Base-by-base conservation (phyloP, 2,113 vertebrate genomes). In the Pituophis catenifer region DNA sequence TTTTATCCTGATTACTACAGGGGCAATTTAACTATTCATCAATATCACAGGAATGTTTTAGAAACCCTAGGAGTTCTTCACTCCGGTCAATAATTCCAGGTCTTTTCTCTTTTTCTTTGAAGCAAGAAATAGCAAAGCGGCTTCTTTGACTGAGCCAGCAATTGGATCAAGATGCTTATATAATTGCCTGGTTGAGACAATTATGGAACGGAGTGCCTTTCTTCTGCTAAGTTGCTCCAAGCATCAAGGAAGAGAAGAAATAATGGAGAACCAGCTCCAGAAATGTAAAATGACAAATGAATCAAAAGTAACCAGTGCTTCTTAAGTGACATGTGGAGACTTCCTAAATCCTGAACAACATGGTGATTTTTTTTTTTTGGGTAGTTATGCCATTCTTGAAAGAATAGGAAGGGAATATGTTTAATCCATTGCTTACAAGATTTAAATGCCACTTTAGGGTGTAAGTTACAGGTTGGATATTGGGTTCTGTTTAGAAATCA, bases 21-120 rank as follows among this genome's bases (percentile, higher is more conserved):
- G 70, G 92, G 52, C 94, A 29, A 21, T 93, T 92, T 97, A 96
- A 96, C 96, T 91, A 90, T 95, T 96, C 92, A 93, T 93, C 86
- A 91, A 12, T 94, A 52, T 97, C 95, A 94, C 94, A 96, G 94
- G 96, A 96, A 95, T 94, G 95, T 96, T 97, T 96, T 96, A 96
- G 95, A 91, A 94, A 93, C 94, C 95, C 96, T 95, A 96, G 65
- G 62, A 85, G 70, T 91, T 81, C 65, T 95, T 94, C 94, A n/a
- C 89, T 90, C 23, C 89, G 29, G 96, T 93, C 91, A 93, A 81
- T 95, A 93, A 92, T 94, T 95, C 90, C 85, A 94, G 92, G 93
- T 95, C 95, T 95, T 89, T 94, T 95, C 94, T 94, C 85, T 53
- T 50, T 91, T 81, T 38, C 70, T 81, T 81, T 81, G 33, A 44